Base-by-base conservation (phyloP, 2,113 vertebrate species). In the Sceloporus undulatus region DNA sequence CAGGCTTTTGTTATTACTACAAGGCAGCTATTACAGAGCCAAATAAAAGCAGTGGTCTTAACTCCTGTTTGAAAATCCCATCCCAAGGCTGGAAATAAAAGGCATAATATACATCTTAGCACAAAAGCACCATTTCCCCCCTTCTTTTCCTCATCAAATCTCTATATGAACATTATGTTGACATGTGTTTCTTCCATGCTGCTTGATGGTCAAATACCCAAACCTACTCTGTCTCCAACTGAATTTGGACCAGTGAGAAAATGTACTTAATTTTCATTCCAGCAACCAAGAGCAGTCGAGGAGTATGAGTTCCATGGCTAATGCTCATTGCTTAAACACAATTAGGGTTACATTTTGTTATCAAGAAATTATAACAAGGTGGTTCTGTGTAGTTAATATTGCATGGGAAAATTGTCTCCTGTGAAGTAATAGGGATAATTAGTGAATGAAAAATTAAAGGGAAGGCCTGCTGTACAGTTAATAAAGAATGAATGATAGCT, bases 11-110 rank as follows among this genome's bases (percentile, higher is more conserved):
- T 94, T 93, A 90, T 93, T 94, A 92, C 95, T 95, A 27, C 6
- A 96, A 97, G 92, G 94, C 93, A 94, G 94, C 93, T 97, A 94
- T 97, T 96, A 95, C 96, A 95, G 96, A 97, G 88, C 94, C 92
- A 94, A 93, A 96, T 90, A 94, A 94, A 18, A 96, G 90, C 95
- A 91, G 87, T 93, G 92, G 88, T 91, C 80, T 91, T 91, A 93
- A 94, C 92, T 95, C 93, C 91, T 90, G 88, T 93, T 83, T 95
- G 90, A 91, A 94, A 71, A 95, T 96, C 92, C 92, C 87, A 93
- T 14, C 89, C 89, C 92, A 92, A 90, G 81, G 92, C 89, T 95
- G 65, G 76, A 90, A 88, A 94, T 82, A 85, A 74, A 92, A 92
- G 77, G 54, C 54, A 82, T 59, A 70, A 84, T 81, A 84, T 65